Base-by-base conservation (phyloP, 30 jellyfish, hydroid and myxozoan genomes). In the Phacellophora camtschatica region DNA sequence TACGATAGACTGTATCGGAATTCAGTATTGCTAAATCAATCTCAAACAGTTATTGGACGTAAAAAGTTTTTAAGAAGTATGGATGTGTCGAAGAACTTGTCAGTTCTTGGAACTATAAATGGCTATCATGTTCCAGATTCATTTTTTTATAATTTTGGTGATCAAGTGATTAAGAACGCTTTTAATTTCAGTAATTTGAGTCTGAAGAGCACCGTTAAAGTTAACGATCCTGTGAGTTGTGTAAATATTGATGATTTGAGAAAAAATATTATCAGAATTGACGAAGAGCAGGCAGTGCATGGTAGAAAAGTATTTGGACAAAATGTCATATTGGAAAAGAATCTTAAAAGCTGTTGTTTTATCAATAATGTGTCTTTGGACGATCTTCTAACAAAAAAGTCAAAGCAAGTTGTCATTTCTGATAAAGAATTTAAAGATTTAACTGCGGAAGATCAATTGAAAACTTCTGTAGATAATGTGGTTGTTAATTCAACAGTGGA, bases 371-470 rank as follows among this genome's bases (percentile, higher is more conserved):
- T 78, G 55, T 25, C 25, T n/a, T 58, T 90, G n/a, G 39, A 86
- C 25, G 62, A 61, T 59, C 64, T 71, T 30, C 58, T 90, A 35
- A 59, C 77, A 11, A 45, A 66, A 58, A 49, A 48, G 20, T 51
- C 87, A 15, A 20, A 87, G 20, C 98, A 90, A 53, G 74, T n/a
- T 3, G 56, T 84, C 29, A 35, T 88, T n/a, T 96, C 83, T 15
- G 41, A 54, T 3, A 78, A 78, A 28, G 13, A 35, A 6, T 78
- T 78, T 34, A 34, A 66, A 32, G 67, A 35, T 9, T 67, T 65
- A 0, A 24, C 27, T 1, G 66, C 41, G 25, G 18, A 7, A 22
- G 34, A 20, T 1, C 30, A 6, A 4, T 36, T 61, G 55, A 19
- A 15, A n/a, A 77, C 22, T 9, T 23, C 57, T 6, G 30, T 15